phyloP scores from a whole-genome alignment of 92 coral and sea anemone genomes.

The Porites divaricata region DNA sequence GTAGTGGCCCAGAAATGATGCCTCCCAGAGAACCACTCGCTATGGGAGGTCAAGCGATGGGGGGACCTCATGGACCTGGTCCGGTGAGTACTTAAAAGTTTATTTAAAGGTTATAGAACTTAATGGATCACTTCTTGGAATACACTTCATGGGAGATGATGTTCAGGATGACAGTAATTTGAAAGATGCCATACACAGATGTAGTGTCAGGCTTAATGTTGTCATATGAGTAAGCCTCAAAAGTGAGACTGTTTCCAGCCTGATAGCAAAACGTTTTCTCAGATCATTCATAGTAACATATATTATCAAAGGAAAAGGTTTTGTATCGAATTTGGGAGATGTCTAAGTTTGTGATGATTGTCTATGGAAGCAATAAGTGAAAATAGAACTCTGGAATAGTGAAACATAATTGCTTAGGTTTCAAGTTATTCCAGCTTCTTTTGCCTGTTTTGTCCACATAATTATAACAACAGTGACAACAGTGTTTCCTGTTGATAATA shows the following conservation, averaged over 20 bases:
- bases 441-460: not conserved
- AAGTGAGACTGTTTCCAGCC: too few relatives aligned
- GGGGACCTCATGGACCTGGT: slow-evolving; percentile 35
- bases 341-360: too few relatives aligned
- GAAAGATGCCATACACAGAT: too few relatives aligned
- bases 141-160: not conserved
- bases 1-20: slow-evolving; percentile 58
- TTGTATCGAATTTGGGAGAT: too few relatives aligned
- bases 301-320: too few relatives aligned
- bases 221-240: too few relatives aligned
- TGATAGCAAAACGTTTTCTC: too few relatives aligned
- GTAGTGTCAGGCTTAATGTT: too few relatives aligned
- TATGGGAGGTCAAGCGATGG: slow-evolving; percentile 63
- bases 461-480: not conserved
- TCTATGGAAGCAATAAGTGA: too few relatives aligned
- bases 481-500: not conserved
- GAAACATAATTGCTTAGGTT: not conserved
- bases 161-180: too few relatives aligned
- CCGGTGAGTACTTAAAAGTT: not conserved
- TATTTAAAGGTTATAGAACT: not conserved
- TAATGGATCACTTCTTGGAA: not conserved
- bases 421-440: too few relatives aligned
- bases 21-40: slow-evolving; percentile 58
- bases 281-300: too few relatives aligned
- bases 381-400: not conserved